Conservation (phyloP, 2,888 invertebrate species). For the Conus canariensis region DNA sequence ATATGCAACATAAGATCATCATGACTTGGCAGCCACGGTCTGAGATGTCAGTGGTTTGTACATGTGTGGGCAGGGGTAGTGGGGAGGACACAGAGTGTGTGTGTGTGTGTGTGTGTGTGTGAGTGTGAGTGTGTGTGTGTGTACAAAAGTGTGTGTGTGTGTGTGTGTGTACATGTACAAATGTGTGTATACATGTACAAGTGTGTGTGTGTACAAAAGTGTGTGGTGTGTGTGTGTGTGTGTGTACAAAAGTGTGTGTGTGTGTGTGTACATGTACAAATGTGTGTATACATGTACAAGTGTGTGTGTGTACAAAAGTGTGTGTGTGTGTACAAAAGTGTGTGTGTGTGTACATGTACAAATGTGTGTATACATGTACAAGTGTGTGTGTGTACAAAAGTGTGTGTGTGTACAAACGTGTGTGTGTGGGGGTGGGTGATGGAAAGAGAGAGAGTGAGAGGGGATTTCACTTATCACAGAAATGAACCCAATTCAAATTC, state of each 20-base stretch:
- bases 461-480: too few relatives aligned
- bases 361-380: too few relatives aligned
- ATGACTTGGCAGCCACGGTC: constrained; percentile 29
- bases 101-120: background rate
- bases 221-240: background rate
- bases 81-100: background rate
- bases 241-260: background rate
- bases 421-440: too few relatives aligned
- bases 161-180: background rate
- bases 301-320: background rate
- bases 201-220: background rate
- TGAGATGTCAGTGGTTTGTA: constrained; percentile 28
- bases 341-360: background rate
- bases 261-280: background rate
- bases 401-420: too few relatives aligned
- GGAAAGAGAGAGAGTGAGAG: too few relatives aligned
- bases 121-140: background rate
- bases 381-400: background rate
- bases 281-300: background rate
- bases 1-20: constrained; percentile 33
- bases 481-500: too few relatives aligned
- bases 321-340: background rate
- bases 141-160: background rate
- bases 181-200: background rate
- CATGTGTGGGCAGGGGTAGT: too few relatives aligned